Base-by-base conservation (phyloP, 2,888 invertebrate species). In the Mimas tiliae region DNA sequence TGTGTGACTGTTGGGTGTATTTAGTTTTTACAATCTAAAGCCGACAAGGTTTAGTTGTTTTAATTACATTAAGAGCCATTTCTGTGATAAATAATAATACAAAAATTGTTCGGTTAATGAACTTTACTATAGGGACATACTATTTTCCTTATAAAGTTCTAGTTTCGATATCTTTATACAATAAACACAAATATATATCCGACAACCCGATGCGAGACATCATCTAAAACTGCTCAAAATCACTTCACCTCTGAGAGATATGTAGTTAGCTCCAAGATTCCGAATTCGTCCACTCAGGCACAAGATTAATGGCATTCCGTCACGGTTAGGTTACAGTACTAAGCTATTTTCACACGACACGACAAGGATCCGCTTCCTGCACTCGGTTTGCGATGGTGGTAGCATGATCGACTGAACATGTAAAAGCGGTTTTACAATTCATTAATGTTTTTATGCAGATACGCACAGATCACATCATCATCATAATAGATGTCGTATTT, bases 341-440 rank as follows among this genome's bases (percentile, higher is more conserved):
- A 58, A 58, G 58, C 58, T 58, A 58, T 58, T 58, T 58, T 58
- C 58, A 58, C 58, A 58, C 58, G 19, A 58, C 58, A 58, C 14
- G 42, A 58, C 42, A 58, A 38, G 38, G 58, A 58, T 42, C 42
- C 19, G 6, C 42, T 58, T 58, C 58, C 58, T 58, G 19, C 58
- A 58, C 38, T n/a, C 16, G 42, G 16, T 42, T 19, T 58, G 42
- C 16, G 55, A n/a, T n/a, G n/a, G 16, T 42, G 58, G 38, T 19
- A 58, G 19, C 38, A 19, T 19, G 42, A 58, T 42, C 42, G 42
- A 58, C 55, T 11, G 38, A 16, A 38, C 42, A 38, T 42, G 58
- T 55, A 55, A 55, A 16, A 34, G 16, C 55, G 16, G 19, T 3
- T 19, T 38, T 58, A 38, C 38, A 42, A 3, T 1, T 9, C 14